phyloP scores from a whole-genome alignment of 2,888 invertebrate genomes.

The Agrilus mali region DNA sequence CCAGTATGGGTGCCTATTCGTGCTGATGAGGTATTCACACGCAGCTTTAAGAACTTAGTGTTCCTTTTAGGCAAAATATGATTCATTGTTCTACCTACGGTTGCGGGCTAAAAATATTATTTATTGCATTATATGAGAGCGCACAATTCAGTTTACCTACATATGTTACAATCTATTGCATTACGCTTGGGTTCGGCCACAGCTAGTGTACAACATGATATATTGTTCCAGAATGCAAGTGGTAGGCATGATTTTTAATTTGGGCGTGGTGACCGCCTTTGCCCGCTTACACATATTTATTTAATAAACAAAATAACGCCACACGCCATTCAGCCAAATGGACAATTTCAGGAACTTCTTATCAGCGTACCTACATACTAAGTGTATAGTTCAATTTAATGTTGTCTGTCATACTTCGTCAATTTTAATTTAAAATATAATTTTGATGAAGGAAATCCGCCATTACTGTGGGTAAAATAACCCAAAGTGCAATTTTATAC shows the following conservation, averaged over 20 bases:
- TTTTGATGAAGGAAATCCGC: too few relatives aligned
- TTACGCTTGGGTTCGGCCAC: conserved; percentile 8
- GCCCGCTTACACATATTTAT: too few relatives aligned
- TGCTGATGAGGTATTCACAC: not conserved
- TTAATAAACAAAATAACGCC: too few relatives aligned
- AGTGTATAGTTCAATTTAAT: too few relatives aligned
- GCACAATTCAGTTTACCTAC: conserved; percentile 7
- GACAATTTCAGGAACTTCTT: too few relatives aligned
- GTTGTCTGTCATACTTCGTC: too few relatives aligned
- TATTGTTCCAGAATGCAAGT: conserved; percentile 7
- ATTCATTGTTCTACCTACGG: conserved; percentile 17
- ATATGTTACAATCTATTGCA: conserved; percentile 10
- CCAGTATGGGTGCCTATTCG: too few relatives aligned
- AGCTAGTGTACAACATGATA: conserved; percentile 8
- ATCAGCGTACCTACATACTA: too few relatives aligned
- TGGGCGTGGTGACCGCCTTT: conserved; percentile 5
- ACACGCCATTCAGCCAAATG: too few relatives aligned
- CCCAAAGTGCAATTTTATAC: too few relatives aligned
- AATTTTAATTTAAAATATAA: too few relatives aligned
- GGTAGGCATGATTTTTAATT: conserved; percentile 9
- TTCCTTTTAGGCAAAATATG: conserved; percentile 10
- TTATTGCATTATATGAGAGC: conserved; percentile 12
- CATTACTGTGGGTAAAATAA: too few relatives aligned
- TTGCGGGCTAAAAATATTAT: conserved; percentile 10
- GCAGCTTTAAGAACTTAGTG: not conserved